These are phyloP conservation scores for Stenolophus ochropezus DNA, from an alignment of 2,888 invertebrate species.

Conservation along the genomic window DNA sequence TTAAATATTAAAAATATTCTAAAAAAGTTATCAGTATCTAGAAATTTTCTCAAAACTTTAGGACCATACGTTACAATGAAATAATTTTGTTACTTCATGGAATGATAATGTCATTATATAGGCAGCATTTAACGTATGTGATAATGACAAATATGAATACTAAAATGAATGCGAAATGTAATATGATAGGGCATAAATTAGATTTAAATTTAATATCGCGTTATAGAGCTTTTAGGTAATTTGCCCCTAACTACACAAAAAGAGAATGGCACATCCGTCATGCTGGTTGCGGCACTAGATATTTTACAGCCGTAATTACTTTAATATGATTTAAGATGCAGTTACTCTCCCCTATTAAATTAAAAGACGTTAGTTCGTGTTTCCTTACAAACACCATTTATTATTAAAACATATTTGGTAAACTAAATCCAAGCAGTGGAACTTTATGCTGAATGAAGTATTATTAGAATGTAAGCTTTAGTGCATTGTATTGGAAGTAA, in stretches of 20 bases:
- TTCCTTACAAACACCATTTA: not conserved
- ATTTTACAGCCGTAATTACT: slow-evolving; percentile 2
- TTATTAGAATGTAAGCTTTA: not conserved
- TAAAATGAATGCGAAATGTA: not conserved
- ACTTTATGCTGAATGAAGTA: not conserved
- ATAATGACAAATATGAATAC: not conserved
- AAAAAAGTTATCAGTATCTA: too few relatives aligned
- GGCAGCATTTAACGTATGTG: too few relatives aligned
- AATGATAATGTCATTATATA: too few relatives aligned
- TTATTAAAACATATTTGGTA: not conserved
- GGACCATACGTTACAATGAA: too few relatives aligned
- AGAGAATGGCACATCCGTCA: not conserved
- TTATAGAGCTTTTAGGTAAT: slow-evolving; percentile 1
- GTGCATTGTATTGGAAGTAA: not conserved
- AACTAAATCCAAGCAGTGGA: not conserved
- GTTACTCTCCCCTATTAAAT: not conserved
- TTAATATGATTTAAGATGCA: not conserved
- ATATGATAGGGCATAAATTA: not conserved
- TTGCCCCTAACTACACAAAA: not conserved
- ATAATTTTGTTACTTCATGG: too few relatives aligned
- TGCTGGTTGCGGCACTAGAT: slow-evolving; percentile 9
- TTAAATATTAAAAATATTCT: too few relatives aligned
- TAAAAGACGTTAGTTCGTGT: not conserved
- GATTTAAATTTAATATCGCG: not conserved
- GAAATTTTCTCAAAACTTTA: too few relatives aligned